Base-by-base conservation (phyloP, 2,888 invertebrate genomes). In the Coelinius sp. region DNA sequence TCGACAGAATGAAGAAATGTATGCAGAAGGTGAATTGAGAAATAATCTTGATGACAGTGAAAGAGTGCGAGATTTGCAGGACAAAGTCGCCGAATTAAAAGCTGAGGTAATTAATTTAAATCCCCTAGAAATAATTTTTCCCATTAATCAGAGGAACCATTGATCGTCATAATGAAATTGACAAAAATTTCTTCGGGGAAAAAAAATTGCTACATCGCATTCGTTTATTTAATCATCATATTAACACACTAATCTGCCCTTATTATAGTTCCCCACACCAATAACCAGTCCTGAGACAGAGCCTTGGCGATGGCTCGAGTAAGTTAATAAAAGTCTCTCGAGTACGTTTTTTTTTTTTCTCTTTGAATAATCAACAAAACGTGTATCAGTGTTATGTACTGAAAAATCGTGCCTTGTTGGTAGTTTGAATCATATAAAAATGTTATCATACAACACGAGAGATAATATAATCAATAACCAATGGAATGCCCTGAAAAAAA, bases 291-390 rank as follows among this genome's bases (percentile, higher is more conserved):
- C 95, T 91, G 95, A 94, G 90, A 93, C 92, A 89, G 95, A 95
- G 92, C 94, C 94, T 88, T 94, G 94, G 94, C 94, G 94, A 90
- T 95, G 95, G 95, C 93, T 95, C 92, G 92, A 93, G 93, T 94
- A 94, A 93, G 93, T 93, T 89, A 83, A 81, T 78, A 78, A 78
- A 73, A 74, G 70, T 59, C 75, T 71, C 73, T 75, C 72, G 53
- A 75, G 72, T 73, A 73, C 71, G 72, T 72, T 59, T 67, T 72
- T 66, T 49, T 35, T 46, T 22, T 72, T 59, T 67, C 71, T 66
- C 62, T 35, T 46, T 22, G 25, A 25, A 71, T 66, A 17, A 35
- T 31, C 17, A 59, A 59, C 31, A 59, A 20, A 59, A 59, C 35
- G 59, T 59, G 59, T 59, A 20, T 59, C 59, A 35, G 35, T 59